These are phyloP conservation scores for Salvelinus fontinalis DNA, from an alignment of 2,113 vertebrate species.

Conservation along the genomic window DNA sequence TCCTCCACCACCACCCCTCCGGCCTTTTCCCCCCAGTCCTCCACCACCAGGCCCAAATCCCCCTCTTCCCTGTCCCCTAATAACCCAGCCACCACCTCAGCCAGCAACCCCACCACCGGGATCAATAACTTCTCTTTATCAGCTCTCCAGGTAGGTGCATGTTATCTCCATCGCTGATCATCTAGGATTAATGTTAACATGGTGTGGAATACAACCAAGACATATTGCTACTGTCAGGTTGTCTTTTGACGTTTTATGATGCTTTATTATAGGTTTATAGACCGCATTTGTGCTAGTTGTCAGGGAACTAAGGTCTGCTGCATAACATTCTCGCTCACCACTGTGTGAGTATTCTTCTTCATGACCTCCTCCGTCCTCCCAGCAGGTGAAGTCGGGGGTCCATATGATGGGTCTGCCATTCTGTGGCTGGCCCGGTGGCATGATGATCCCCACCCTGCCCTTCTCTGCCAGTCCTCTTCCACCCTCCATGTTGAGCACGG, in stretches of 20 bases:
- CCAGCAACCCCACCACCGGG: conserved; percentile 65
- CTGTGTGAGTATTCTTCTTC: not conserved
- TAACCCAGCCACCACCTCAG: conserved; percentile 63
- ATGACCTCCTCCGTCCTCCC: conserved; percentile 21
- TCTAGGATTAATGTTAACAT: not conserved
- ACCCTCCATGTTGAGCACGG: conserved; percentile 70
- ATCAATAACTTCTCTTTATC: conserved; percentile 77
- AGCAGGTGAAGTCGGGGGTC: conserved; percentile 81
- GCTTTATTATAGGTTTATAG: too few relatives aligned
- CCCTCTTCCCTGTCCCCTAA: conserved; percentile 55
- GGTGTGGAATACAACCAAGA: not conserved
- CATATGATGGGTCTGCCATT: conserved; percentile 83
- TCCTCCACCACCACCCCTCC: conserved; percentile 53
- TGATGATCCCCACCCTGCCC: conserved; percentile 76
- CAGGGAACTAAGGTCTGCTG: not conserved
- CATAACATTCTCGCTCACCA: not conserved
- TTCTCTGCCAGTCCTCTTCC: conserved; percentile 74
- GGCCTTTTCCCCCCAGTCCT: conserved; percentile 55
- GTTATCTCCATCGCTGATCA: not conserved
- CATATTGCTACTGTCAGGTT: not conserved
- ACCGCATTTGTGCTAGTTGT: too few relatives aligned
- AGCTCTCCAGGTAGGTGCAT: conserved; percentile 79
- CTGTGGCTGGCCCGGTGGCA: conserved; percentile 80
- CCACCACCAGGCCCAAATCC: conserved; percentile 41
- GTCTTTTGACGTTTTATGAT: not conserved